Conservation (phyloP, 2,797 vertebrate species). For the Taeniopygia guttata region DNA sequence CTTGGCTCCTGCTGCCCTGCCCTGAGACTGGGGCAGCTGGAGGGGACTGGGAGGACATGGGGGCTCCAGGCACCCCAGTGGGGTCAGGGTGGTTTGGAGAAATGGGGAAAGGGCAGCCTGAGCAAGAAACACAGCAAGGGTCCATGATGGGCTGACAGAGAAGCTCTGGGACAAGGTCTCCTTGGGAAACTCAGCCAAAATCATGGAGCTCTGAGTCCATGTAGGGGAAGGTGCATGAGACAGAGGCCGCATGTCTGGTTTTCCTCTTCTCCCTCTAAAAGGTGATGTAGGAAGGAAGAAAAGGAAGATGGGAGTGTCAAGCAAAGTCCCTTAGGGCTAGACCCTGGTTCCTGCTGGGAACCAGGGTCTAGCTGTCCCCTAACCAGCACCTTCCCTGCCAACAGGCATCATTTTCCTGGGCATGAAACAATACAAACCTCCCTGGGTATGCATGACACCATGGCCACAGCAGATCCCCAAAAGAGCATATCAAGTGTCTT, state of each 20-base stretch:
- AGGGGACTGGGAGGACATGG: background rate
- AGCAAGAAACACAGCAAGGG: background rate
- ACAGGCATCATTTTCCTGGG: background rate
- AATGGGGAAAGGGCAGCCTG: background rate
- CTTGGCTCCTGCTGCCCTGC: background rate
- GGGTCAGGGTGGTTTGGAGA: background rate
- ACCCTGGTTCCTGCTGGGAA: no score
- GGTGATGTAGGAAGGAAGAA: background rate
- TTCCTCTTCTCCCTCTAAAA: background rate
- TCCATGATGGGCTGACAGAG: background rate
- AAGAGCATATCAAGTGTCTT: background rate
- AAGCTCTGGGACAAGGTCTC: background rate
- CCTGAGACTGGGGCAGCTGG: background rate
- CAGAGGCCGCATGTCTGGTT: background rate
- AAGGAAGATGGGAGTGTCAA: background rate
- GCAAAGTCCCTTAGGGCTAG: background rate
- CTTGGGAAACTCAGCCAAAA: background rate
- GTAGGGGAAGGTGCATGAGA: background rate
- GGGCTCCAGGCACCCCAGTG: background rate
- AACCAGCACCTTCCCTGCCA: fast-evolving
- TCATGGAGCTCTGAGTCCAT: background rate
- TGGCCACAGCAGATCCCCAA: background rate
- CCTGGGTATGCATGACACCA: fast-evolving
- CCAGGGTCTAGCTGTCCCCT: background rate
- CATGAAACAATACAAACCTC: background rate